Conservation (phyloP, 2,797 vertebrate species). For the Rhadinocentrus ornatus region DNA sequence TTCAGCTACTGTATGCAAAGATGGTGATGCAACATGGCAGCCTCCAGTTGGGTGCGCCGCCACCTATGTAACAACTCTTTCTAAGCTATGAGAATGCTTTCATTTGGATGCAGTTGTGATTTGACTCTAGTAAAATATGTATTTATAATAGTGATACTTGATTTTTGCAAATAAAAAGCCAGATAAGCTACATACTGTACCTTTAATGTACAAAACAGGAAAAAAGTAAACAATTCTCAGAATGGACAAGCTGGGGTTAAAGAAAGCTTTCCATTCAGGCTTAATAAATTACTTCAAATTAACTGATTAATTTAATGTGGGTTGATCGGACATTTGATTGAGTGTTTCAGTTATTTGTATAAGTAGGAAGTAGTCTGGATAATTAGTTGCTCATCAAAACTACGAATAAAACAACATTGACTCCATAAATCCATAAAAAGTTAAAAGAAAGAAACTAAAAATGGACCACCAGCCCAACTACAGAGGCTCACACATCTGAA, state of each 20-base stretch:
- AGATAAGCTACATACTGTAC: no score
- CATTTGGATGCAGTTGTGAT: no score
- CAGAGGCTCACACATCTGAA: background rate
- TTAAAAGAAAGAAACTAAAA: background rate
- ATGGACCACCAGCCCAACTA: background rate
- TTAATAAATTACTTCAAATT: conserved; percentile 5
- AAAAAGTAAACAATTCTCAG: background rate
- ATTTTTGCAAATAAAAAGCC: no score
- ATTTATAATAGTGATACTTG: no score
- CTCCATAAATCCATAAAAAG: background rate
- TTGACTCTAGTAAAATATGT: no score
- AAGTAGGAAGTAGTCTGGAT: background rate
- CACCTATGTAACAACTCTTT: no score
- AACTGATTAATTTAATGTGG: background rate
- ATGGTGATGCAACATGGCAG: no score
- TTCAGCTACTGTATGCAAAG: no score
- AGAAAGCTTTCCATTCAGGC: background rate
- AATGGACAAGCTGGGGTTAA: background rate
- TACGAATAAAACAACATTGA: background rate
- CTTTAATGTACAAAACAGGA: background rate
- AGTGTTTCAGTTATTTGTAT: background rate
- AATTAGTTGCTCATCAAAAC: background rate
- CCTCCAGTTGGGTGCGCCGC: no score
- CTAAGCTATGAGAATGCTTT: no score
- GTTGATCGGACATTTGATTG: background rate